These are phyloP conservation scores for Cebidichthys violaceus DNA, from an alignment of 2,113 vertebrate species.

Conservation along the genomic window DNA sequence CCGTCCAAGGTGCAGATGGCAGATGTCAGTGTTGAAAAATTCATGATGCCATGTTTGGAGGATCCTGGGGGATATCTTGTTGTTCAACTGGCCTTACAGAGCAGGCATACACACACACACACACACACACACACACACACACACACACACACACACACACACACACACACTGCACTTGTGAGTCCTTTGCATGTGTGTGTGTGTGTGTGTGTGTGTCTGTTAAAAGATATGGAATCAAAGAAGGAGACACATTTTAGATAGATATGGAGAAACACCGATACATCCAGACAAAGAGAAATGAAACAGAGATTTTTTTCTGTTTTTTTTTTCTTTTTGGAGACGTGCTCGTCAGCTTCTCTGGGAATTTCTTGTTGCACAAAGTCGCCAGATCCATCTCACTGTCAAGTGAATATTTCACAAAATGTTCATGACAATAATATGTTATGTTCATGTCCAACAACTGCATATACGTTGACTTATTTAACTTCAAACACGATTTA, in stretches of 20 bases:
- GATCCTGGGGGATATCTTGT: conserved; percentile 78
- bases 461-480: conserved; percentile 3
- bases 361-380: conserved; percentile 36
- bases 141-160: conserved; percentile 33
- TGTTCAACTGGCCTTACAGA: conserved; percentile 79
- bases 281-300: conserved; percentile 13
- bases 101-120: conserved; percentile 38
- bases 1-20: conserved; percentile 75
- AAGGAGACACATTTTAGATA: conserved; percentile 31
- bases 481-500: background rate
- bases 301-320: conserved; percentile 6
- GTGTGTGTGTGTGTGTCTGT: conserved; percentile 8
- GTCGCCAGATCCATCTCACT: conserved; percentile 25
- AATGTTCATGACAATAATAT: conserved; percentile 11
- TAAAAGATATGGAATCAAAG: conserved; percentile 42
- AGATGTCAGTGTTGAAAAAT: conserved; percentile 82
- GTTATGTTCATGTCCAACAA: conserved; percentile 4
- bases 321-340: conserved; percentile 3
- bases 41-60: conserved; percentile 82
- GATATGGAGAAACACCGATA: conserved; percentile 25
- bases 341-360: background rate
- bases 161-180: background rate
- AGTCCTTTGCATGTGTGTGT: background rate
- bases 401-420: conserved; percentile 23
- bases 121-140: conserved; percentile 18